phyloP scores from a whole-genome alignment of 1,140 invertebrate genomes.

The Ephestia elutella region DNA sequence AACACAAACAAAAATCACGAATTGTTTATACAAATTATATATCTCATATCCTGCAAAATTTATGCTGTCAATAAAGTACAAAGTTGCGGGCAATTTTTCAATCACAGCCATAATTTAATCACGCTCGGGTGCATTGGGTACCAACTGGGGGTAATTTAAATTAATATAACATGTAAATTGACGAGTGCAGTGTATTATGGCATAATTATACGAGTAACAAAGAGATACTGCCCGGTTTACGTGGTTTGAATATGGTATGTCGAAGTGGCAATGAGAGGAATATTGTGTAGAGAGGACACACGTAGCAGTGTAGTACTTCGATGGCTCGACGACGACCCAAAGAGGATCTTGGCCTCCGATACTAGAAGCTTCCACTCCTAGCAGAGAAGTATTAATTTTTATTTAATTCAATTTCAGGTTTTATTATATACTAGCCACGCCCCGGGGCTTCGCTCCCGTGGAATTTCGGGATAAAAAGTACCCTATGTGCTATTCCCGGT shows the following conservation, averaged over 20 bases:
- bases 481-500: too few species aligned
- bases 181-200: conserved; percentile 20
- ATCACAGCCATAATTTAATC: conserved; percentile 14
- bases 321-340: too few species aligned
- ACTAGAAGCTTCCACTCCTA: too few species aligned
- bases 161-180: conserved; percentile 31
- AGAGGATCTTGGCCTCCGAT: too few species aligned
- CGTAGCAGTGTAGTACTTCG: too few species aligned
- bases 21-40: not conserved
- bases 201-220: conserved; percentile 38
- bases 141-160: conserved; percentile 27
- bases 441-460: too few species aligned
- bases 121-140: conserved; percentile 15
- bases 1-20: not conserved
- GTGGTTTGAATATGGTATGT: conserved; percentile 1
- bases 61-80: not conserved
- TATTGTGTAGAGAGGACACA: too few species aligned
- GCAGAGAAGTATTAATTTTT: too few species aligned
- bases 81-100: not conserved
- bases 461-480: too few species aligned
- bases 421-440: too few species aligned
- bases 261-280: not conserved
- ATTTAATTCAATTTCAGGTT: too few species aligned
- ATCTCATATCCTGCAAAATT: not conserved
- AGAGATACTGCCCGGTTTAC: conserved; percentile 29